Base-by-base conservation (phyloP, 2,888 invertebrate genomes). In the Prenolepis imparis region DNA sequence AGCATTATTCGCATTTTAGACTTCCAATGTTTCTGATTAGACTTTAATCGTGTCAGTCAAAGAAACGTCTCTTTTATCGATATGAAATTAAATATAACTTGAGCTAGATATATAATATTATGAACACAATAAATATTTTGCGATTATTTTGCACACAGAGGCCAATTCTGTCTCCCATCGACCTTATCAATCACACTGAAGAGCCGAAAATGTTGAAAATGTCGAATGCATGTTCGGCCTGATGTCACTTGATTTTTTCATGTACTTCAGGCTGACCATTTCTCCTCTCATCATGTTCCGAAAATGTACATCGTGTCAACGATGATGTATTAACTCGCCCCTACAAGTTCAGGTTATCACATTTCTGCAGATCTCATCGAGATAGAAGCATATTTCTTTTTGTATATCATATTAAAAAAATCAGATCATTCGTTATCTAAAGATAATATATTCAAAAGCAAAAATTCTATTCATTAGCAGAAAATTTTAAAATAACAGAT, bases 271-370 rank as follows among this genome's bases (percentile, higher is more conserved):
- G 28, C 28, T 67, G n/a, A 32, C 21, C 82, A 48, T 81, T 66
- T 77, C 21, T 32, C 48, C 24, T 8, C 18, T 24, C 64, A 68
- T 82, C 48, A 52, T 64, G 28, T 86, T 84, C 67, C 82, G 66
- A 83, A 86, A 86, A 78, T 63, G 66, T 41, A 59, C 55, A 61
- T 81, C 86, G 55, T 32, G 78, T 86, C 80, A 48, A 89, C 57
- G 72, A 87, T 87, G 80, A 88, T 90, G 68, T 88, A 90, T 89
- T 83, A 80, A 81, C 39, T 52, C n/a, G 52, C 48, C 28, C 82
- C 28, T 82, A 59, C 74, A 68, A 75, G 52, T 68, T 41, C 74
- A 73, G 72, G 52, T 68, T 41, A 63, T 78, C 12, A 52, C 59
- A 36, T 75, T 80, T 75, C 77, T 52, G 12, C 9, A 24, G 59